These are phyloP conservation scores for Ctenomys sociabilis DNA, from an alignment of 2,113 vertebrate species.

Conservation along the genomic window DNA sequence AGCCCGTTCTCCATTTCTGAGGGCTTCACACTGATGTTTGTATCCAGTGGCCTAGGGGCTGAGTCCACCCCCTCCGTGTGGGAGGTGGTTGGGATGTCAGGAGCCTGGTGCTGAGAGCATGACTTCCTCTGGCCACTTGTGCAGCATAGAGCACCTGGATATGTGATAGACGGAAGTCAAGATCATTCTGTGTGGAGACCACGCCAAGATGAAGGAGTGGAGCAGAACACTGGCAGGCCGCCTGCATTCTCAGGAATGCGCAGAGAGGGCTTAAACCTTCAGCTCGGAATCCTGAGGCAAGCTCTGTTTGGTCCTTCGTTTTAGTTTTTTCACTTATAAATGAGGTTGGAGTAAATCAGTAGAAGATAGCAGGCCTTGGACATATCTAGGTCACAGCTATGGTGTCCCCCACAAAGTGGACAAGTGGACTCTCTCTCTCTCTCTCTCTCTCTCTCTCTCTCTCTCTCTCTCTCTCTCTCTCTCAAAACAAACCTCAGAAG, in stretches of 20 bases:
- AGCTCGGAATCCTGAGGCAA: neutral
- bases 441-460: accelerated
- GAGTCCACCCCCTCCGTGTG: neutral
- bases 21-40: neutral
- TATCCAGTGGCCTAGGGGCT: neutral
- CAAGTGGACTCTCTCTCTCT: too few relatives aligned
- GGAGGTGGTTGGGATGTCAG: neutral
- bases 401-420: neutral
- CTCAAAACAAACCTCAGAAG: neutral
- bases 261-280: neutral
- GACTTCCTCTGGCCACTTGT: neutral
- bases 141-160: neutral
- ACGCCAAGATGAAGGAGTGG: neutral
- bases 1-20: neutral
- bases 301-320: neutral
- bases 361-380: neutral
- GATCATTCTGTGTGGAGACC: neutral
- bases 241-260: neutral
- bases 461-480: neutral
- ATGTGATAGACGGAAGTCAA: neutral
- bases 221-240: neutral
- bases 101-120: neutral
- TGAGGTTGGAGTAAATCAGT: neutral
- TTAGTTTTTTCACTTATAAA: neutral
- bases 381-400: neutral